phyloP scores from a whole-genome alignment of 2,797 vertebrate genomes.

The Macroramphosus scolopax region DNA sequence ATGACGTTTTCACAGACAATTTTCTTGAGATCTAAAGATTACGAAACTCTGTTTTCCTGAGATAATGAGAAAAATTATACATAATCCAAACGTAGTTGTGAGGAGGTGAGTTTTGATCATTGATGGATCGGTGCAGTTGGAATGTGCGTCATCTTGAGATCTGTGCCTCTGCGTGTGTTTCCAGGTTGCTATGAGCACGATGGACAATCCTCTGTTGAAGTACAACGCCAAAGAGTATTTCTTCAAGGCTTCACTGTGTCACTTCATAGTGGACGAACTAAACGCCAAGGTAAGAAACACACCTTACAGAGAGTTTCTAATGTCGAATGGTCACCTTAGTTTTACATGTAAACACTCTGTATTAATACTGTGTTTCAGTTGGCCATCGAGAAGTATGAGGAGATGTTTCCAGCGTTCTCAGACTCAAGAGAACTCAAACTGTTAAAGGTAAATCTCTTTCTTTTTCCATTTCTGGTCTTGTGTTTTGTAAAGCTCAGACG shows the following conservation, averaged over 20 bases:
- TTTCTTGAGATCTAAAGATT: background rate
- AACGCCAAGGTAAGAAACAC: conserved; percentile 85
- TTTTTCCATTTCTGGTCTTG: no score
- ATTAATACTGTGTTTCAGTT: conserved; percentile 74
- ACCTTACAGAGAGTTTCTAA: no score
- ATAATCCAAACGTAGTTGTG: no score
- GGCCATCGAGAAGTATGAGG: conserved; percentile 91
- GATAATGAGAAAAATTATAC: no score
- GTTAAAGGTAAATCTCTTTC: conserved; percentile 61
- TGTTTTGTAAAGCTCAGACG: no score
- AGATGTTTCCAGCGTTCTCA: conserved; percentile 96
- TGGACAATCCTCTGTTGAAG: conserved; percentile 92
- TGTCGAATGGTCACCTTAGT: no score
- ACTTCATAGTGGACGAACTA: conserved; percentile 92
- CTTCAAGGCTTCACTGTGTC: conserved; percentile 90
- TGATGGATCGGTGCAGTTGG: no score
- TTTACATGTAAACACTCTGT: background rate
- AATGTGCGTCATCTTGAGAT: no score
- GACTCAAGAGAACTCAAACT: conserved; percentile 94
- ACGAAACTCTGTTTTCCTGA: no score
- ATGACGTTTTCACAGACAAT: no score
- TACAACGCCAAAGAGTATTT: conserved; percentile 94
- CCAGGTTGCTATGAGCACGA: conserved; percentile 89
- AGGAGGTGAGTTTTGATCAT: no score
- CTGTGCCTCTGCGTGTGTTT: no score